A percentile compares a stretch with the other conserved stretches of the same genome.
Evolutionary conservation across 2,888 invertebrate genomes (phyloP).

Genomic region (Syrphus vitripennis): DNA sequence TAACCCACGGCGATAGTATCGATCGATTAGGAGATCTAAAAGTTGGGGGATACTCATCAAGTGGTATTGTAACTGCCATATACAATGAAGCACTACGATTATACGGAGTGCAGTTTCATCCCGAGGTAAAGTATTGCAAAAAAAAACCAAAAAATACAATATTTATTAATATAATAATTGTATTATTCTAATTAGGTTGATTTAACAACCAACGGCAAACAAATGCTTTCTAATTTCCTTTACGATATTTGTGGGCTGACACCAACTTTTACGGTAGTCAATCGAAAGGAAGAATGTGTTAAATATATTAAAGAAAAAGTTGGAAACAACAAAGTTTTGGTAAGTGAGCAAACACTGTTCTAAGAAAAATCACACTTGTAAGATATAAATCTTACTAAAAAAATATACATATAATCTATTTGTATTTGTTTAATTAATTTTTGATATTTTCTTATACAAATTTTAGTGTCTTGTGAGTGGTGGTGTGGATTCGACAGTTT

Average conservation of each 20-base stretch:
- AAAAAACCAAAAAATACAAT: neutral
- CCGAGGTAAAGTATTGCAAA: constrained; percentile 86
- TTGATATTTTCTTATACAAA: constrained; percentile 6
- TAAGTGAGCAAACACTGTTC: constrained; percentile 81
- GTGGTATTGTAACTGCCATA: constrained; percentile 92
- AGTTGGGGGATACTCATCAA: constrained; percentile 90
- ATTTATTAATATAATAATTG: neutral
- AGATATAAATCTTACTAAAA: neutral
- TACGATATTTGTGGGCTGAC: constrained; percentile 94
- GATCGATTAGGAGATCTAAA: constrained; percentile 95
- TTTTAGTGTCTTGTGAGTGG: constrained; percentile 95
- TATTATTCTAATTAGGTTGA: constrained; percentile 86
- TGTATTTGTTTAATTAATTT: neutral
- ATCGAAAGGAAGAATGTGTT: constrained; percentile 94
- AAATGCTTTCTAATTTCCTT: constrained; percentile 96
- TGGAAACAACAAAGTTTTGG: constrained; percentile 95
- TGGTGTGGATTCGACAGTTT: constrained; percentile 99
- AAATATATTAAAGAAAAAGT: constrained; percentile 95
- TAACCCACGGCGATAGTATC: constrained; percentile 99
- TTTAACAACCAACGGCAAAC: constrained; percentile 93
- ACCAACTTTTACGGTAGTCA: constrained; percentile 93
- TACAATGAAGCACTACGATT: constrained; percentile 94
- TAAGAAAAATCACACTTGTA: neutral
- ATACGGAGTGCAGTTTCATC: constrained; percentile 99
- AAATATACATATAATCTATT: neutral